Conservation (phyloP, 2,888 invertebrate genomes). For the Fragum whitleyi region DNA sequence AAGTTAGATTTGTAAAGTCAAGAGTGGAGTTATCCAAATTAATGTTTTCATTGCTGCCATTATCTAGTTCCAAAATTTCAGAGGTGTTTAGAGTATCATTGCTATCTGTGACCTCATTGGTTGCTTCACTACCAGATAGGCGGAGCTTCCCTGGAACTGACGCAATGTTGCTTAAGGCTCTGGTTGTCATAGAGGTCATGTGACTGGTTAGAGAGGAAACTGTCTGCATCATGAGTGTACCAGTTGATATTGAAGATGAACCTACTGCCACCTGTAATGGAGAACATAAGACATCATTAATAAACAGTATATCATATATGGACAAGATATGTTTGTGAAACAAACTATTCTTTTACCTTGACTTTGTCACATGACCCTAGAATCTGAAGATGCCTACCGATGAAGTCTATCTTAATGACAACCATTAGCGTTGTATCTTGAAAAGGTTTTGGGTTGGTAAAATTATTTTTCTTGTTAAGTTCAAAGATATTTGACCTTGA, state of each 20-base stretch:
- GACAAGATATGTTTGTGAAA: too few relatives aligned
- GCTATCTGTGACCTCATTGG: conserved; percentile 30
- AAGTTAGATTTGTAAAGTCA: conserved; percentile 47
- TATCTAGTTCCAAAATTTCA: conserved; percentile 41
- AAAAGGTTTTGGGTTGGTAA: too few relatives aligned
- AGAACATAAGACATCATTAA: neutral
- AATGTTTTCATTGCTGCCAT: conserved; percentile 52
- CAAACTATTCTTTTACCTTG: too few relatives aligned
- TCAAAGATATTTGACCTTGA: too few relatives aligned
- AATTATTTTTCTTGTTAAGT: too few relatives aligned
- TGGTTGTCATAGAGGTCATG: conserved; percentile 78
- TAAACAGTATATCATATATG: too few relatives aligned
- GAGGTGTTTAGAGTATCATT: conserved; percentile 47
- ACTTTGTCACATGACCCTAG: too few relatives aligned
- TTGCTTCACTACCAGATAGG: conserved; percentile 14
- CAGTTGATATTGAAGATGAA: conserved; percentile 23
- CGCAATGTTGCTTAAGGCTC: conserved; percentile 75
- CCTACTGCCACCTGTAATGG: neutral
- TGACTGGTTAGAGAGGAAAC: conserved; percentile 41
- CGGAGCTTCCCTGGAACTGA: conserved; percentile 46
- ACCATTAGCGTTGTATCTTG: too few relatives aligned
- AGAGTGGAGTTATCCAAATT: conserved; percentile 50
- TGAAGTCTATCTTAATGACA: too few relatives aligned
- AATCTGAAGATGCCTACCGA: too few relatives aligned
- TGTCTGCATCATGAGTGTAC: conserved; percentile 45